Evolutionary conservation across 2,113 vertebrate genomes (phyloP).

Genomic region (Cyphomyrus discorhynchus): DNA sequence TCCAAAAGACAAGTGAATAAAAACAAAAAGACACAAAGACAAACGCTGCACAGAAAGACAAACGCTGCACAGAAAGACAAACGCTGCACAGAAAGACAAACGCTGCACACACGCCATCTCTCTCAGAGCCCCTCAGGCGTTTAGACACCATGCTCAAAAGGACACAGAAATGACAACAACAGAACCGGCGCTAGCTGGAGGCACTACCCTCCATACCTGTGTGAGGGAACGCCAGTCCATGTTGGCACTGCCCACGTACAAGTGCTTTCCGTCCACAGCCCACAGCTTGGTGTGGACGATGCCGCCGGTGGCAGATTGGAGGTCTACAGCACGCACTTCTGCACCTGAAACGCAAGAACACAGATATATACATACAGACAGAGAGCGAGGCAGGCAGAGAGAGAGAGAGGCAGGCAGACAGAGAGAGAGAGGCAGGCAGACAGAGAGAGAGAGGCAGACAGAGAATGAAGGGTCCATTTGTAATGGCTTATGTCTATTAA

Average conservation of each 20-base stretch:
- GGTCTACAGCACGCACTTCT: constrained; percentile 55
- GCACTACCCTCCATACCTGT: constrained; percentile 49
- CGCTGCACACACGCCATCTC: not conserved
- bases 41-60: not conserved
- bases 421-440: too few relatives aligned
- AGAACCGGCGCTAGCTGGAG: not conserved
- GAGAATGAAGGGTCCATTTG: not conserved
- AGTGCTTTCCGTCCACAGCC: constrained; percentile 64
- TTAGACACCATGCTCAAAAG: not conserved
- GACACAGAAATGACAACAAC: not conserved
- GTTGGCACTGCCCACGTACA: constrained; percentile 72
- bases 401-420: too few relatives aligned
- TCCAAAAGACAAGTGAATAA: not conserved
- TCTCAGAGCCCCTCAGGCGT: not conserved
- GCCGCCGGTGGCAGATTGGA: constrained; percentile 58
- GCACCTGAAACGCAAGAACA: constrained; percentile 52
- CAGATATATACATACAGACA: not conserved
- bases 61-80: not conserved
- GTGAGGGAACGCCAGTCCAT: constrained; percentile 76
- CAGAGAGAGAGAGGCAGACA: not conserved
- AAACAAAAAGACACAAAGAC: not conserved
- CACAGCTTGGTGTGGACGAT: constrained; percentile 70
- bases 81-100: not conserved
- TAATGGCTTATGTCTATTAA: not conserved
- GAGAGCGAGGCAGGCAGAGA: too few relatives aligned